These are phyloP conservation scores for Ochropleura plecta DNA, from an alignment of 2,888 invertebrate species.

Conservation along the genomic window DNA sequence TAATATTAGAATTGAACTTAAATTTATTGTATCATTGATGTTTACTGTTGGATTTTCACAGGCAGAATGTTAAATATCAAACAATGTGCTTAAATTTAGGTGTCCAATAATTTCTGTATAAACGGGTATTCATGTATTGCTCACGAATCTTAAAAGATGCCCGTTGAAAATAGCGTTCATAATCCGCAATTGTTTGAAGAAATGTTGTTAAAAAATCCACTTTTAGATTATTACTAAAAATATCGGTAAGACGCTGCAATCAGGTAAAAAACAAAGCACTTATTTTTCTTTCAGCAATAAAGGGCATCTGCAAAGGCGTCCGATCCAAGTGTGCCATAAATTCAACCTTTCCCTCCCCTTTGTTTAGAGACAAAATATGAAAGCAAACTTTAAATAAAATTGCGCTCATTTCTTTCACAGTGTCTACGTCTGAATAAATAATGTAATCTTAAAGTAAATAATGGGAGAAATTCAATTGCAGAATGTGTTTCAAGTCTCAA, in stretches of 20 bases:
- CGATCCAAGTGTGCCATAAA: conserved; percentile 57
- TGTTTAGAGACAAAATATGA: conserved; percentile 63
- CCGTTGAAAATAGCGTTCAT: background rate
- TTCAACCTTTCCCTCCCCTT: conserved; percentile 53
- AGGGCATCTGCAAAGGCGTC: conserved; percentile 58
- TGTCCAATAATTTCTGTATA: no score
- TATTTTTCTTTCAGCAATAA: conserved; percentile 48
- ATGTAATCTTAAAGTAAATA: conserved; percentile 42
- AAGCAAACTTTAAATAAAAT: conserved; percentile 59
- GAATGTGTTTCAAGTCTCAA: conserved; percentile 1
- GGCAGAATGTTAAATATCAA: no score
- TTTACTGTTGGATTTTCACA: background rate
- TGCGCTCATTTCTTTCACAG: conserved; percentile 54
- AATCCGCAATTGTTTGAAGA: no score
- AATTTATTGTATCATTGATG: no score
- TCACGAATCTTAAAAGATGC: background rate
- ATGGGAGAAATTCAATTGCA: conserved; percentile 26
- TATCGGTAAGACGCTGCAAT: background rate
- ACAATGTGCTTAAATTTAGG: no score
- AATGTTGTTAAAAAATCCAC: background rate
- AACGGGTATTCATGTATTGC: background rate
- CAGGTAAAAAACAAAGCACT: conserved; percentile 15
- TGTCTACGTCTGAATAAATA: conserved; percentile 54
- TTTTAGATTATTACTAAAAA: background rate
- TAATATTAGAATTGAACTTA: background rate